A percentile compares a stretch with the other conserved stretches of the same genome.
phyloP scores from a whole-genome alignment of 2,888 invertebrate genomes.

The Dorcus parallelipipedus region DNA sequence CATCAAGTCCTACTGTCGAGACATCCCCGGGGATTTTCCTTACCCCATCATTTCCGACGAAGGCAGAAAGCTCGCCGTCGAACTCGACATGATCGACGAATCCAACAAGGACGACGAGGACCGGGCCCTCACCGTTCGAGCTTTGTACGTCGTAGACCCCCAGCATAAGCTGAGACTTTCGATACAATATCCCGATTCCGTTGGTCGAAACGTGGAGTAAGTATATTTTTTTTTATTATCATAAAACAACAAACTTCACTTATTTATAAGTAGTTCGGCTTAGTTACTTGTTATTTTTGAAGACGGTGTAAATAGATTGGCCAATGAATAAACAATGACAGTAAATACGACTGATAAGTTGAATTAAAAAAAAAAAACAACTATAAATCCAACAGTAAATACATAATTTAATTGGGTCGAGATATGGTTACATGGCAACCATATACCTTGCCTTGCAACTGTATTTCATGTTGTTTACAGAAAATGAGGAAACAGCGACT shows the following conservation, averaged over 20 bases:
- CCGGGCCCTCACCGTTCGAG: constrained; percentile 67
- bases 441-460: no score
- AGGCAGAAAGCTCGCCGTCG: constrained; percentile 65
- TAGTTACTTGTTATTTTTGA: neutral
- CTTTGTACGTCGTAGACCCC: constrained; percentile 78
- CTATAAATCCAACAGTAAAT: no score
- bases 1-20: constrained; percentile 66
- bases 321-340: no score
- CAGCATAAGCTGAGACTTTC: constrained; percentile 74
- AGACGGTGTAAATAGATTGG: neutral
- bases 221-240: constrained; percentile 37
- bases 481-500: no score
- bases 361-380: no score
- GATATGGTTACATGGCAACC: no score
- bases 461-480: no score
- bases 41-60: constrained; percentile 82
- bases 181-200: constrained; percentile 82
- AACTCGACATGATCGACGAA: constrained; percentile 78
- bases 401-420: no score
- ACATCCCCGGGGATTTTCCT: constrained; percentile 70
- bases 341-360: no score
- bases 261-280: no score
- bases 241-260: neutral
- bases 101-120: constrained; percentile 64
- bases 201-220: constrained; percentile 83